phyloP scores from a whole-genome alignment of 2,113 vertebrate species.

The Phodopus roborovskii region DNA sequence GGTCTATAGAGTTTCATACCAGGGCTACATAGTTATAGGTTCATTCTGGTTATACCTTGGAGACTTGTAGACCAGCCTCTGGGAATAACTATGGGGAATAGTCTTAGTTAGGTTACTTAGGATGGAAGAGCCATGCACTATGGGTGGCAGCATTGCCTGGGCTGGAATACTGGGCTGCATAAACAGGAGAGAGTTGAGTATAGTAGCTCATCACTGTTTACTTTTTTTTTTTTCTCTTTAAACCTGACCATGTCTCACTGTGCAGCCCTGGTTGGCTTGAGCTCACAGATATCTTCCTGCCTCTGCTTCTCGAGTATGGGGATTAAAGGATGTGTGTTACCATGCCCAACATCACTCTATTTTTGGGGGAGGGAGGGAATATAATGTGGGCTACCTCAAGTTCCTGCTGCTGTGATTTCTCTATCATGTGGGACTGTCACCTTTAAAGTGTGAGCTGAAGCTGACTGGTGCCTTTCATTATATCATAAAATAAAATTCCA shows the following conservation, averaged over 20 bases:
- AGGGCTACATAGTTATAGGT: background rate
- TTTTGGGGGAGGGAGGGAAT: no score
- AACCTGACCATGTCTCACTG: background rate
- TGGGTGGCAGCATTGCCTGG: background rate
- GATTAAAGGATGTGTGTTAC: background rate
- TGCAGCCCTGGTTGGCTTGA: background rate
- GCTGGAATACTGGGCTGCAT: background rate
- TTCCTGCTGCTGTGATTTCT: background rate
- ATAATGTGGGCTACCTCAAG: background rate
- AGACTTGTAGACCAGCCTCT: background rate
- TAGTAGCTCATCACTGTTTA: background rate
- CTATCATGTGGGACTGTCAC: background rate
- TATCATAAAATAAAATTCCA: no score
- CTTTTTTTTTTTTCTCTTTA: no score
- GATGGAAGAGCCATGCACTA: background rate
- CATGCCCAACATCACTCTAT: background rate
- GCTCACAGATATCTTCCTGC: background rate
- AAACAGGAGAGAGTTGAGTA: background rate
- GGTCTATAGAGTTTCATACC: background rate
- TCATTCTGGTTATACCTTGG: background rate
- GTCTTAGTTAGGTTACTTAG: background rate
- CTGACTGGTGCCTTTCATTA: no score
- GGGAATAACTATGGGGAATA: background rate
- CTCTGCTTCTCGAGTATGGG: background rate
- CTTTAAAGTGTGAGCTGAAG: background rate